Evolutionary conservation across 1,140 invertebrate species (phyloP), one percentile per base, ranked within the genome.

Genomic region (Andrena cerasifolii): DNA sequence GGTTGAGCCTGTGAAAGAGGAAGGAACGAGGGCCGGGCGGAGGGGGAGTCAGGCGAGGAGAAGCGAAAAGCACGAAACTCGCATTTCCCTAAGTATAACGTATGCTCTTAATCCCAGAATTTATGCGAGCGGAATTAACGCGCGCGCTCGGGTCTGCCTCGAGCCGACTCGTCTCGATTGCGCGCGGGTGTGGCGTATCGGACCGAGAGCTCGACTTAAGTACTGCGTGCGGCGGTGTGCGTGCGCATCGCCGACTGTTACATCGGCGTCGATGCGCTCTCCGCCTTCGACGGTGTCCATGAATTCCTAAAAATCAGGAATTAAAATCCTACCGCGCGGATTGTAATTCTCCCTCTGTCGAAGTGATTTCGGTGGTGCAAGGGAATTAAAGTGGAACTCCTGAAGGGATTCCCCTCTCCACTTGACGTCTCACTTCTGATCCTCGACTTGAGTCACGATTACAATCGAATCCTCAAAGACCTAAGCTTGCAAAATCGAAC

Each of bases 51-150:
- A 63, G 65, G 43, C 70, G 80, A 61, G 63, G 63, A 75, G 72
- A 45, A 78, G 78, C 78, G 75, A 85, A 85, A 85, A 86, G 84
- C 83, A 83, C 77, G 84, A 86, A 86, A 88, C 76, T 86, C 82
- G 71, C 79, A 89, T 89, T 89, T 89, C 87, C 86, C 87, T 89
- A 89, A 89, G 88, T 87, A 89, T 87, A 89, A 89, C 88, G 86
- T 89, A 89, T 89, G 87, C 88, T 82, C 86, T 89, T 89, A 89
- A 89, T 89, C 88, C 87, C 33, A 49, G 79, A 88, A 89, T 89
- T 89, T 89, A 89, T 89, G 84, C 87, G 87, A 87, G 84, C 83
- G 86, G 87, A 89, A 89, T 89, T 89, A 89, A 89, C 87, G 85
- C 80, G 84, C 80, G 84, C 81, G 71, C 81, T 78, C 80, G 58